A percentile compares a stretch with the other conserved stretches of the same genome.
phyloP scores from a whole-genome alignment of 2,113 vertebrate species.

The Oreocharis arfaki region DNA sequence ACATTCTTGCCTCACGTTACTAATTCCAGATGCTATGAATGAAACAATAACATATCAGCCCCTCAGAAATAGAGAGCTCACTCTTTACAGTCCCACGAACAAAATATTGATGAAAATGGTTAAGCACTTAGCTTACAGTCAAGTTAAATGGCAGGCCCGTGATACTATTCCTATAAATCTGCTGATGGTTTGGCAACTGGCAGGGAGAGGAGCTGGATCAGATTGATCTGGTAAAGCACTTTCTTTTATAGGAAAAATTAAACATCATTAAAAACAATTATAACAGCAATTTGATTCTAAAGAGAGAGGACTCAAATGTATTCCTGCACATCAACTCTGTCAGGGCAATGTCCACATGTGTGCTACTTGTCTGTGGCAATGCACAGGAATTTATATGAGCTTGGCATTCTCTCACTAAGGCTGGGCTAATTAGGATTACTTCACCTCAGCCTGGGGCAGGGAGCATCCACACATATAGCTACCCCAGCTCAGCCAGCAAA shows the following conservation, averaged over 20 bases:
- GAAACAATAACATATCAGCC: not conserved
- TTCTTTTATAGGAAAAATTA: not conserved
- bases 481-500: not conserved
- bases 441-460: not conserved
- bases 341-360: rapidly evolving
- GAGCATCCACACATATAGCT: rapidly evolving
- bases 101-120: not conserved
- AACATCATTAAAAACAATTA: not conserved
- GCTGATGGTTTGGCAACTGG: not conserved
- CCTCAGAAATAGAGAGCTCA: not conserved
- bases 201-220: not conserved
- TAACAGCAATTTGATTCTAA: not conserved
- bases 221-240: not conserved
- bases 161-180: not conserved
- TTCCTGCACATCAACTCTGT: not conserved
- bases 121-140: not conserved
- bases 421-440: not conserved
- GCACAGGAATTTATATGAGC: not conserved
- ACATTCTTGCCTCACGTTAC: not conserved
- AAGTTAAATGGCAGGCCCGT: not conserved
- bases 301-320: not conserved
- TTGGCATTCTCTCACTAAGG: not conserved
- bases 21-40: not conserved
- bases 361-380: not conserved
- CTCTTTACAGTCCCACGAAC: not conserved